phyloP scores from a whole-genome alignment of 2,888 invertebrate species.

The Perithous albicinctus region DNA sequence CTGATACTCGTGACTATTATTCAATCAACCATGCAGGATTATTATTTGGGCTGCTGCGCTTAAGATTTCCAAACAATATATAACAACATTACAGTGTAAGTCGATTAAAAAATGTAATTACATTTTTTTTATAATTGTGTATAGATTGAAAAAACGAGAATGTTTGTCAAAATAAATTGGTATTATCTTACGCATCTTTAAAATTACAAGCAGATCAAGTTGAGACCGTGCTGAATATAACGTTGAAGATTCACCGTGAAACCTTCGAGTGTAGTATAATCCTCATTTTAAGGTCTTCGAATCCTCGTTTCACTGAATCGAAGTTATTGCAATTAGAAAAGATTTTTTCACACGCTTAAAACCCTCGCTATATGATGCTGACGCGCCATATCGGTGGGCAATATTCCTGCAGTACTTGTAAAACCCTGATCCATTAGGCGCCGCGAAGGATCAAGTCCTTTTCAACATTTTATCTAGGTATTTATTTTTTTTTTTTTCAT shows the following conservation, averaged over 20 bases:
- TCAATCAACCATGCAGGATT: too few species aligned
- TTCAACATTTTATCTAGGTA: slow-evolving; percentile 53
- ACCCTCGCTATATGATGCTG: neutral
- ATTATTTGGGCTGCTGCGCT: neutral
- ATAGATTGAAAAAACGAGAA: too few species aligned
- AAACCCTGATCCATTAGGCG: slow-evolving; percentile 62
- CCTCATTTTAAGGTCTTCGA: slow-evolving; percentile 1
- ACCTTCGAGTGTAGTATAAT: neutral
- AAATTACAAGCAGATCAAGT: neutral
- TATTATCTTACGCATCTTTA: neutral
- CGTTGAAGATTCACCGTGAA: neutral
- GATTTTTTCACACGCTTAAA: neutral
- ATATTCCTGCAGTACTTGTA: slow-evolving; percentile 1
- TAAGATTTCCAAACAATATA: neutral
- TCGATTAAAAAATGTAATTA: neutral
- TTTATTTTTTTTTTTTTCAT: slow-evolving; percentile 8
- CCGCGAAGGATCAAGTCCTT: slow-evolving; percentile 49
- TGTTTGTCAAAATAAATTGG: neutral
- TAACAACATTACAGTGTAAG: neutral
- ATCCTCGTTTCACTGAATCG: slow-evolving; percentile 10
- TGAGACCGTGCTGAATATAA: neutral
- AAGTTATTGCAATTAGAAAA: slow-evolving; percentile 14
- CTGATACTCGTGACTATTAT: too few species aligned
- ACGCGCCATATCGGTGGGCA: neutral
- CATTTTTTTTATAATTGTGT: neutral